phyloP scores from a whole-genome alignment of 2,888 invertebrate species.

The Fabriciana adippe region DNA sequence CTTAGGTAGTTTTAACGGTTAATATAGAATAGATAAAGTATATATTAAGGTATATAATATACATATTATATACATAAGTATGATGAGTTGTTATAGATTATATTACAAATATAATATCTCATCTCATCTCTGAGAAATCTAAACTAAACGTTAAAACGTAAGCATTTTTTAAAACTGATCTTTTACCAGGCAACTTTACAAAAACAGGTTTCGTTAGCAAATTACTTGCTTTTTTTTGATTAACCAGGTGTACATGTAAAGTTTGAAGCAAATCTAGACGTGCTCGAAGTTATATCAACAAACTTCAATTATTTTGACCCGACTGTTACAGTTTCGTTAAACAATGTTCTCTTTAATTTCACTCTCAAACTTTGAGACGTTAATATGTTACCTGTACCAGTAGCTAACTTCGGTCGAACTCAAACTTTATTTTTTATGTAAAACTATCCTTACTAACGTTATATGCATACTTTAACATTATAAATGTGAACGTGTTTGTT shows the following conservation, averaged over 20 bases:
- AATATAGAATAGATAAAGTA: too few relatives aligned
- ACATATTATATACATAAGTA: too few relatives aligned
- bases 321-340: conserved; percentile 43
- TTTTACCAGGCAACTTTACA: neutral
- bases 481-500: too few relatives aligned
- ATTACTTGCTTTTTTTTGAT: conserved; percentile 15
- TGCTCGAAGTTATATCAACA: conserved; percentile 35
- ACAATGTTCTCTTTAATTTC: conserved; percentile 60
- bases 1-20: too few relatives aligned
- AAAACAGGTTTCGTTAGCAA: neutral
- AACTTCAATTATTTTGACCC: conserved; percentile 41
- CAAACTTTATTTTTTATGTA: neutral
- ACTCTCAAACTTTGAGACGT: conserved; percentile 47
- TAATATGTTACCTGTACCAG: conserved; percentile 45
- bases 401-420: conserved; percentile 32
- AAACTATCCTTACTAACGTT: too few relatives aligned
- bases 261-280: conserved; percentile 26
- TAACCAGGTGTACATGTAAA: conserved; percentile 28
- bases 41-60: too few relatives aligned
- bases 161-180: neutral
- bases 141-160: too few relatives aligned
- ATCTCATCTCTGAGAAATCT: too few relatives aligned
- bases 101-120: too few relatives aligned
- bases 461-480: too few relatives aligned
- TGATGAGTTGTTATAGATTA: too few relatives aligned